Evolutionary conservation across 2,888 invertebrate species (phyloP).

Genomic region (Neocrepidodera transversa): DNA sequence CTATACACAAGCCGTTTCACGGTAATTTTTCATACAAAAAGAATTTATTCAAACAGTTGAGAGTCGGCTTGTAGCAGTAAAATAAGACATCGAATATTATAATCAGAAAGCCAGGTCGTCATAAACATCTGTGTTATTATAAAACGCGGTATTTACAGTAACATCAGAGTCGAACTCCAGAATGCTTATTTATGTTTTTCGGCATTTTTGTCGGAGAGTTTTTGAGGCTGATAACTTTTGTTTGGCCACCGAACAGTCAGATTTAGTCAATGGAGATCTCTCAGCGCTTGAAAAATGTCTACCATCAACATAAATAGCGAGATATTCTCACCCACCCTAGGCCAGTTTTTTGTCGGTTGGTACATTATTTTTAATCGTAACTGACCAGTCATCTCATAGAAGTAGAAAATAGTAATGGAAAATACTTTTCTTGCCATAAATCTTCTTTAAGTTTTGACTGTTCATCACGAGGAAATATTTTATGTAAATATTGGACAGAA

Average conservation of each 20-base stretch:
- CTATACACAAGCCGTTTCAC: slow-evolving; percentile 7
- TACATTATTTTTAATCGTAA: slow-evolving; percentile 18
- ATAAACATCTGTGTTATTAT: slow-evolving; percentile 49
- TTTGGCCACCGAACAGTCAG: slow-evolving; percentile 42
- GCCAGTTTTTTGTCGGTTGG: slow-evolving; percentile 13
- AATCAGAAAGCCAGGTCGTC: slow-evolving; percentile 43
- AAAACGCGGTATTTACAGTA: slow-evolving; percentile 47
- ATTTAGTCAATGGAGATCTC: slow-evolving; percentile 39
- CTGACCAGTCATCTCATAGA: too few species aligned
- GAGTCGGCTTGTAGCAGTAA: slow-evolving; percentile 8
- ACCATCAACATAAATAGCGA: slow-evolving; percentile 38
- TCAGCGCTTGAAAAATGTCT: slow-evolving; percentile 39
- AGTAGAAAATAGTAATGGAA: too few species aligned
- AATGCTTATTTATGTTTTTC: slow-evolving; percentile 52
- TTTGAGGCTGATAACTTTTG: slow-evolving; percentile 43
- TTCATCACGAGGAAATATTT: too few species aligned
- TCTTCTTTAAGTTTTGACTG: too few species aligned
- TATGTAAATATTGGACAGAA: too few species aligned
- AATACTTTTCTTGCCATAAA: too few species aligned
- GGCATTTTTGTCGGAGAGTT: slow-evolving; percentile 51
- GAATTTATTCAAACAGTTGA: slow-evolving; percentile 19
- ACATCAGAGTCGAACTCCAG: slow-evolving; percentile 41
- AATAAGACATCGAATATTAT: slow-evolving; percentile 41
- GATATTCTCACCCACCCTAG: slow-evolving; percentile 33
- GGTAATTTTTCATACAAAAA: slow-evolving; percentile 17